Evolutionary conservation across 2,797 vertebrate species (phyloP).

Genomic region (Mionectes olivaceus): DNA sequence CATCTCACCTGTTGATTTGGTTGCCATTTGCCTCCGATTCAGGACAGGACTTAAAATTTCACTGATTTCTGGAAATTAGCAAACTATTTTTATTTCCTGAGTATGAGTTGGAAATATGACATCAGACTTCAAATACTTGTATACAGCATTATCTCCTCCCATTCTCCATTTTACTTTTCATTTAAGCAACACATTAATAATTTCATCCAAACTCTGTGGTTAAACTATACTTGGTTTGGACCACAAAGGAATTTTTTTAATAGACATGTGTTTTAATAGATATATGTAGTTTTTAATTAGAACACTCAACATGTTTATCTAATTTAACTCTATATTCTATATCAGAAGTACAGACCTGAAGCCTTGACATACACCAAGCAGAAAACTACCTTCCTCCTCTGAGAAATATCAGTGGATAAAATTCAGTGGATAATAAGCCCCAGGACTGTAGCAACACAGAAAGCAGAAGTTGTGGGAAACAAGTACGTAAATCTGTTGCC

Average conservation of each 20-base stretch:
- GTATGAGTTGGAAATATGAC: background rate
- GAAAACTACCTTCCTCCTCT: background rate
- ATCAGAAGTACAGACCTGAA: background rate
- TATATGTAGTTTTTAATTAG: background rate
- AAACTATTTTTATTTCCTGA: background rate
- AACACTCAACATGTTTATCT: background rate
- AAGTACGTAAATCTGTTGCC: conserved; percentile 35
- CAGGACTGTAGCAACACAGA: background rate
- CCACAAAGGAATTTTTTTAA: background rate
- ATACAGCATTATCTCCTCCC: background rate
- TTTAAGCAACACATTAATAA: background rate
- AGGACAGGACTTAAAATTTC: background rate
- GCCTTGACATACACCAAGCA: background rate
- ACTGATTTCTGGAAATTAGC: background rate
- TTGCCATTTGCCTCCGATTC: background rate
- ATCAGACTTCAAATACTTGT: background rate
- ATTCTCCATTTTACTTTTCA: background rate
- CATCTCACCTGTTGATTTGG: background rate
- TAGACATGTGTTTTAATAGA: background rate
- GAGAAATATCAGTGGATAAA: background rate
- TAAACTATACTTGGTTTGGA: background rate
- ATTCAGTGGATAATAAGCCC: conserved; percentile 9
- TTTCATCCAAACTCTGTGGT: background rate
- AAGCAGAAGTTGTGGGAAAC: conserved; percentile 29
- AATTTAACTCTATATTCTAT: background rate